Base-by-base conservation (phyloP, 2,797 vertebrate genomes). In the Bovichtus diacanthus region DNA sequence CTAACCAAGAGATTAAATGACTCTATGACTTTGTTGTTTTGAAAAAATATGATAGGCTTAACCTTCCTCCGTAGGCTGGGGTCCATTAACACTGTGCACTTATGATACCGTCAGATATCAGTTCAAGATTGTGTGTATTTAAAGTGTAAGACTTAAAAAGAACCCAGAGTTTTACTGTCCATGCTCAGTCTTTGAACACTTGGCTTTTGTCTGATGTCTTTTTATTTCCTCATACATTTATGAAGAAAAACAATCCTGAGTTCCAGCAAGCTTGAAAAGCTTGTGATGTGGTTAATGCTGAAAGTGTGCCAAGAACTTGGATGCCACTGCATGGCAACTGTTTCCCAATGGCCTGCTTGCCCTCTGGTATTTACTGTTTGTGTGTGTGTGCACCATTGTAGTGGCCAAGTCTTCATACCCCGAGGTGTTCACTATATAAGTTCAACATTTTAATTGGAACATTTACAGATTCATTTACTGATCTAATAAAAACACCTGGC, bases 271-370 rank as follows among this genome's bases (percentile, higher is more conserved):
- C 67, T 74, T 67, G 13, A 47, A 63, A 74, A 69, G 29, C 53
- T 47, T 74, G 47, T 70, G 65, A 70, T 77, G 60, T 64, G 39
- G 38, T 43, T 0, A 50, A 34, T 2, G 31, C 31, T 34, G 31
- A 79, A 51, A 49, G 2, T 11, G 34, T 66, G 59, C 67, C 76
- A 70, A n/a, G 34, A 43, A 47, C 50, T 34, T 25, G 43, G 38
- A 55, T 73, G 31, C 65, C 49, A n/a, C 54, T 65, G 51, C 66
- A 62, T 55, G 53, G 50, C 70, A 80, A 72, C 43, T 51, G 53
- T 82, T 75, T 82, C 46, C 59, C 49, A 73, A 80, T 83, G 63
- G 69, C 51, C n/a, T 5, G 23, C 54, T 71, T 19, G 21, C 41
- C 16, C 21, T 34, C 65, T 46, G 63, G 23, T 70, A 5, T 86